Conservation (phyloP, 2,113 vertebrate genomes). For the Pangasianodon hypophthalmus region DNA sequence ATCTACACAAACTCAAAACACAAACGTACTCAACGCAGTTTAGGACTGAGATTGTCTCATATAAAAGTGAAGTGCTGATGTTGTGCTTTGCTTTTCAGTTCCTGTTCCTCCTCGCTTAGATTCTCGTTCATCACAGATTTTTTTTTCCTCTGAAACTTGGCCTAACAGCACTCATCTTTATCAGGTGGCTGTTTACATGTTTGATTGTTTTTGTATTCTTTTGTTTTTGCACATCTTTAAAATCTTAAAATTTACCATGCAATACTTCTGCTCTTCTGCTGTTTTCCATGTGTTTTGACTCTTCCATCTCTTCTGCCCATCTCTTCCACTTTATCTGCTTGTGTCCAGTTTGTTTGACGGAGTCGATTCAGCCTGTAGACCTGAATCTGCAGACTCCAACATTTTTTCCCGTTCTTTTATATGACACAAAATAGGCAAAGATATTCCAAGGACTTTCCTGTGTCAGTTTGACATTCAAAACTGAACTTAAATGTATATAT, state of each 20-base stretch:
- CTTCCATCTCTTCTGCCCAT: neutral
- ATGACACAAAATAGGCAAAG: neutral
- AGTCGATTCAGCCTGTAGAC: neutral
- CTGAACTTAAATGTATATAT: neutral
- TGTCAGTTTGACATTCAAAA: neutral
- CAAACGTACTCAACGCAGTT: too few relatives aligned
- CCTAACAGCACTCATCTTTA: neutral
- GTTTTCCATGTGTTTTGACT: neutral
- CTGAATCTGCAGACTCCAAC: neutral
- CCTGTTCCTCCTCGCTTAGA: neutral
- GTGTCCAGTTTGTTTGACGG: neutral
- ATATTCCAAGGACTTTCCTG: neutral
- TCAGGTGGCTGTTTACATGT: neutral
- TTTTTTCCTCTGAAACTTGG: neutral
- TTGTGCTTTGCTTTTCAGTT: neutral
- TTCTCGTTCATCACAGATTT: too few relatives aligned
- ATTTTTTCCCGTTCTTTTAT: neutral
- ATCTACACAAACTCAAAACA: neutral
- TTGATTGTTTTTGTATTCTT: neutral
- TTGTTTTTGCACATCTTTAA: neutral
- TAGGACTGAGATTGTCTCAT: too few relatives aligned
- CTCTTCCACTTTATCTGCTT: neutral
- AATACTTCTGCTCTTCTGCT: neutral
- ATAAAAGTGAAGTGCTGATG: neutral
- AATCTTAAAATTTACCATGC: neutral